A percentile compares a stretch with the other conserved stretches of the same genome.
phyloP scores from a whole-genome alignment of 2,797 vertebrate genomes.

The Sebastes trivittatus region DNA sequence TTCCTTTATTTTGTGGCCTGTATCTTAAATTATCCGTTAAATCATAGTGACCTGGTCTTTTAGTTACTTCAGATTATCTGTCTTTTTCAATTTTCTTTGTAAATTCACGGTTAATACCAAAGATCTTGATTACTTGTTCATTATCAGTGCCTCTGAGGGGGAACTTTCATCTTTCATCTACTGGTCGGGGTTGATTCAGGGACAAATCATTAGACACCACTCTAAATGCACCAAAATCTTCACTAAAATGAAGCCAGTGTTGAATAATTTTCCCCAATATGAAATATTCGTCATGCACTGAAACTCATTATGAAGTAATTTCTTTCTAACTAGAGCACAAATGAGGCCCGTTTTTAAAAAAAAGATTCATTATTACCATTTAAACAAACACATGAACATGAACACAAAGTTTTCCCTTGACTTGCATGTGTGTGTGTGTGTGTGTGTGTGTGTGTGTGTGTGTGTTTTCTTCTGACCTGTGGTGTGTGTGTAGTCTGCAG shows the following conservation, averaged over 20 bases:
- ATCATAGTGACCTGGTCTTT: background rate
- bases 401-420: background rate
- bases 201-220: conserved; percentile 18
- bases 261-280: conserved; percentile 31
- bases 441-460: background rate
- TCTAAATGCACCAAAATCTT: conserved; percentile 28
- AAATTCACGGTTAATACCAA: background rate
- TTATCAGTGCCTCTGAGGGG: background rate
- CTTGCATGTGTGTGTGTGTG: background rate
- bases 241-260: conserved; percentile 10
- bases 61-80: background rate
- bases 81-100: background rate
- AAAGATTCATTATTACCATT: conserved; percentile 2
- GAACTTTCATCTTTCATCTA: background rate
- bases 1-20: background rate
- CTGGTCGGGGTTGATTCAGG: conserved; percentile 1
- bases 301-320: conserved; percentile 44
- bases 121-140: conserved; percentile 6
- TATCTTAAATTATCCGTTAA: background rate
- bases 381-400: background rate
- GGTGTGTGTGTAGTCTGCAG: conserved; percentile 41
- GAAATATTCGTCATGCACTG: conserved; percentile 28
- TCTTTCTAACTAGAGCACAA: conserved; percentile 24
- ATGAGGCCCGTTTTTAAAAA: background rate
- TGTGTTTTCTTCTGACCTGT: conserved; percentile 8